phyloP scores from a whole-genome alignment of 1,140 invertebrate genomes.

The Zaprionus lachaisei region DNA sequence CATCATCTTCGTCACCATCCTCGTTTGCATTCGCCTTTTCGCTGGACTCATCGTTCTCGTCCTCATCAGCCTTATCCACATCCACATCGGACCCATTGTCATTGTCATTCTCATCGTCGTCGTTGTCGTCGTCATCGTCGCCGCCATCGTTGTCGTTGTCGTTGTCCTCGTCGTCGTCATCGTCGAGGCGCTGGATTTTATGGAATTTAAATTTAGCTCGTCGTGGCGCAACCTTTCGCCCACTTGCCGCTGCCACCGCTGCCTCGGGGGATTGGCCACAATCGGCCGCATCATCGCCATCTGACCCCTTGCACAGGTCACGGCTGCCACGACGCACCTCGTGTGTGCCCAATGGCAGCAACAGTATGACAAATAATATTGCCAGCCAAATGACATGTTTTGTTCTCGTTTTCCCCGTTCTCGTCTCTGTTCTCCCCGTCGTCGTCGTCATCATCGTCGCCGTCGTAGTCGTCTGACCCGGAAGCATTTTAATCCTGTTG shows the following conservation, averaged over 20 bases:
- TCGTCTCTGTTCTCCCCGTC: background rate
- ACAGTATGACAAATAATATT: constrained; percentile 27
- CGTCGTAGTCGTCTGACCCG: background rate
- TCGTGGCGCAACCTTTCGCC: constrained; percentile 16
- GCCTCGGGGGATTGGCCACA: constrained; percentile 34
- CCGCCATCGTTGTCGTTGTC: constrained; percentile 9
- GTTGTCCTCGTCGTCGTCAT: constrained; percentile 23
- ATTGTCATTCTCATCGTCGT: constrained; percentile 21
- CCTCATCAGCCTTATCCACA: constrained; percentile 10
- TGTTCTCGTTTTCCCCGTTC: background rate
- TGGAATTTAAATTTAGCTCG: constrained; percentile 69
- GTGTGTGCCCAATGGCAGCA: constrained; percentile 31
- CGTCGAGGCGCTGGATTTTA: constrained; percentile 59
- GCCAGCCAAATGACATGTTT: constrained; percentile 27
- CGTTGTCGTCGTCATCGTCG: background rate
- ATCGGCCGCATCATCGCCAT: constrained; percentile 21
- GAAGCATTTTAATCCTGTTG: constrained; percentile 21
- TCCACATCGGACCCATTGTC: background rate
- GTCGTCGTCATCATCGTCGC: background rate
- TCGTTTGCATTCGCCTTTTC: constrained; percentile 11
- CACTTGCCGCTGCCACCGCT: constrained; percentile 6
- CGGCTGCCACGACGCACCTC: constrained; percentile 23
- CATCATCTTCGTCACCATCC: constrained; percentile 10
- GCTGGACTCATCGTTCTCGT: constrained; percentile 32
- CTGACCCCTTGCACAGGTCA: constrained; percentile 41